Base-by-base conservation (phyloP, 2,888 invertebrate species). In the Tachina lurida region DNA sequence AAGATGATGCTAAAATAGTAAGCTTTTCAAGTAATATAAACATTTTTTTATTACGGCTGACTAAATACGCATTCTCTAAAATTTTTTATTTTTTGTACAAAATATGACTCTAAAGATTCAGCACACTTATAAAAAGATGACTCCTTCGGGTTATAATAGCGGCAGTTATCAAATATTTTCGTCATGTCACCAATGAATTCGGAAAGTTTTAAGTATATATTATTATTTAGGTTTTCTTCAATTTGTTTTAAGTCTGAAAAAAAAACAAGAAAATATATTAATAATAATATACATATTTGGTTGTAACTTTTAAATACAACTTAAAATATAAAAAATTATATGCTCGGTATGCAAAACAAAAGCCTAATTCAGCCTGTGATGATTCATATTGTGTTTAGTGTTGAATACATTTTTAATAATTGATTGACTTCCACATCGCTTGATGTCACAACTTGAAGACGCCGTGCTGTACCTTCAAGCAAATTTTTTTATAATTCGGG, bases 141-240 rank as follows among this genome's bases (percentile, higher is more conserved):
- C 93, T 98, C 98, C 91, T 97, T 96, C 84, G 98, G 97, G 93
- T 99, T 99, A 94, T 98, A 99, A 92, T 98, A 97, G 88, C 99
- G 96, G 94, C 99, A 99, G 93, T 99, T 99, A 94, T 99, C 98
- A 93, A 99, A 99, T 91, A 99, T 98, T 93, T 98, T 98, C 87
- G 98, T 98, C 96, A 99, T 97, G 93, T 99, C 99, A 92, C 97
- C 97, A 91, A 98, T 97, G 93, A 99, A 98, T 92, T 99, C 98
- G 92, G 97, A 96, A 89, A 99, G 94, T 92, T 96, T 97, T 91
- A 95, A 96, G 93, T 99, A 99, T 70, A 94, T 94, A 91, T 95
- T 95, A 89, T 96, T 95, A 90, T 96, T 96, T 92, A 98, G 96
- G 93, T 97, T 96, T 87, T 95, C 94, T 93, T 98, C 98, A 89